A percentile compares a stretch with the other conserved stretches of the same genome.
phyloP scores from a whole-genome alignment of 2,113 vertebrate genomes.

The Orycteropus afer region DNA sequence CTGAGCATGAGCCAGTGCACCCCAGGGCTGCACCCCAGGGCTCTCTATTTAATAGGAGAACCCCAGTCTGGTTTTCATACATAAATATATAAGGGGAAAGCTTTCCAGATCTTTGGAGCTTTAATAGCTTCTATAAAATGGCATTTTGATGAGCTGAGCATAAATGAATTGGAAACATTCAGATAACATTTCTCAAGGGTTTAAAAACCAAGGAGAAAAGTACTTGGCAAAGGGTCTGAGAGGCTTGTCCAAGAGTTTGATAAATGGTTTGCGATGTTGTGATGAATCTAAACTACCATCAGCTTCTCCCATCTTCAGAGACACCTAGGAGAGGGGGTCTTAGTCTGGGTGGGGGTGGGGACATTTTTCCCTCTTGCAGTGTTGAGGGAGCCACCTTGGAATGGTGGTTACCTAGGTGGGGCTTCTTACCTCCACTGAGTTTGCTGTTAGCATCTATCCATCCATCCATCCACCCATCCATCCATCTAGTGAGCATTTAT shows the following conservation, averaged over 20 bases:
- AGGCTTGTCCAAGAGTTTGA: conserved; percentile 65
- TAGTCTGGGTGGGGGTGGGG: neutral
- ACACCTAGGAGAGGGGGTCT: neutral
- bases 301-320: conserved; percentile 15
- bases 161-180: conserved; percentile 75
- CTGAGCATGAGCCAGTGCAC: neutral
- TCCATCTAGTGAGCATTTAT: neutral
- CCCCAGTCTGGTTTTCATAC: conserved; percentile 44
- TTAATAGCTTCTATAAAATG: conserved; percentile 71
- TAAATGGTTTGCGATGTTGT: conserved; percentile 66
- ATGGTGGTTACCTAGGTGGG: neutral
- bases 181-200: conserved; percentile 76
- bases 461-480: neutral
- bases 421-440: neutral
- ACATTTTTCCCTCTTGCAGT: neutral
- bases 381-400: neutral
- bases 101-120: conserved; percentile 66
- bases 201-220: conserved; percentile 51
- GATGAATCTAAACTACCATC: conserved; percentile 54
- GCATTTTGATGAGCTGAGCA: conserved; percentile 79
- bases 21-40: no score
- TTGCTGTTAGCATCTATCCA: neutral
- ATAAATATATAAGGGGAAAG: conserved; percentile 50
- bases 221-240: conserved; percentile 60
- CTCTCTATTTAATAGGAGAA: neutral